These are phyloP conservation scores for Euplagia quadripunctaria DNA, from an alignment of 2,888 invertebrate genomes.

Conservation along the genomic window DNA sequence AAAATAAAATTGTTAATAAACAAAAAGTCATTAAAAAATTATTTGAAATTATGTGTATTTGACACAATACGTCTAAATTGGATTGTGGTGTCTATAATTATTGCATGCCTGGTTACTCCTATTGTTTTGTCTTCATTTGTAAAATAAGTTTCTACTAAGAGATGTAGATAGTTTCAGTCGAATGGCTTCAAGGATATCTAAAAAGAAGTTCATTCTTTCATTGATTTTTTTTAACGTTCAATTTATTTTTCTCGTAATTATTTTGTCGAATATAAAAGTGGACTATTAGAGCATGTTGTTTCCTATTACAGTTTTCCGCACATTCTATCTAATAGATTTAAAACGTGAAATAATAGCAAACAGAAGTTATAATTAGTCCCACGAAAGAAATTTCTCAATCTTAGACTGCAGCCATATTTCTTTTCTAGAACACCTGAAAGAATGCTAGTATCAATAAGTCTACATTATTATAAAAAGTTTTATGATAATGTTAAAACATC, in stretches of 20 bases:
- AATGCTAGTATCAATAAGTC: background rate
- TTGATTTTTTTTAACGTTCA: too few relatives aligned
- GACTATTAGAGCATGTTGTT: background rate
- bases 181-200: too few relatives aligned
- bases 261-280: background rate
- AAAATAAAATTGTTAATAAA: constrained; percentile 44
- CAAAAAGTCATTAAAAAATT: constrained; percentile 57
- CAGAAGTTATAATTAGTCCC: background rate
- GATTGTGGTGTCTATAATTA: background rate
- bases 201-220: too few relatives aligned
- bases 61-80: background rate
- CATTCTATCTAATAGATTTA: background rate
- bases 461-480: background rate
- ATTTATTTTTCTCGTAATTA: background rate
- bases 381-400: background rate
- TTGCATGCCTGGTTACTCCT: too few relatives aligned
- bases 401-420: background rate
- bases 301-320: too few relatives aligned
- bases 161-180: too few relatives aligned
- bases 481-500: background rate
- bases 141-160: too few relatives aligned
- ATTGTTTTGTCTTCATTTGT: background rate
- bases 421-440: background rate
- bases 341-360: background rate
- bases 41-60: constrained; percentile 40